These are phyloP conservation scores for Unio delphinus DNA, from an alignment of 2,888 invertebrate genomes.

Conservation along the genomic window DNA sequence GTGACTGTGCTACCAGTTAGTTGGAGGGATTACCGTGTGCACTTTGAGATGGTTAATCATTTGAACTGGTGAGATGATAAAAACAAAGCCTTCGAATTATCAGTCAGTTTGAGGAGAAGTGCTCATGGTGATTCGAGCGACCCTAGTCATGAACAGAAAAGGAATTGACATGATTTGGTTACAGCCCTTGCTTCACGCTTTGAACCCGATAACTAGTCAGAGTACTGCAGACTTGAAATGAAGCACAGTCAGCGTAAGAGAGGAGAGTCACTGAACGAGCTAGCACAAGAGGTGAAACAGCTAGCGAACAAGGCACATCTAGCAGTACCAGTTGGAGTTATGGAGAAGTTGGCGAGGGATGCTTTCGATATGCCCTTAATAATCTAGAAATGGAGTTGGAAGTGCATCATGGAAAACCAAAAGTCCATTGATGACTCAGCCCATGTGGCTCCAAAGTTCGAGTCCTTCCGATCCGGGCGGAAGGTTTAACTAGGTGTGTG, in stretches of 20 bases:
- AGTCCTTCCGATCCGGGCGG: not conserved
- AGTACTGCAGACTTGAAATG: conserved; percentile 2
- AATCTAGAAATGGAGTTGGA: conserved; percentile 10
- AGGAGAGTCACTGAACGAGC: not conserved
- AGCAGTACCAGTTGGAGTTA: not conserved
- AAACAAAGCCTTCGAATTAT: conserved; percentile 3
- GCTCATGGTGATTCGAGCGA: conserved; percentile 1
- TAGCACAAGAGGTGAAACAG: not conserved
- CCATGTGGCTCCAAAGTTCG: conserved; percentile 5
- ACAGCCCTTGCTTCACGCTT: conserved; percentile 3
- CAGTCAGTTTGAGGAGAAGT: not conserved
- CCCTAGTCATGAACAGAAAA: not conserved
- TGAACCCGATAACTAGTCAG: conserved; percentile 7
- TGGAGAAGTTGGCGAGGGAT: not conserved
- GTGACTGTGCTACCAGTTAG: conserved; percentile 1
- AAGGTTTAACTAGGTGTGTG: no score
- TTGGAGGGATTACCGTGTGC: conserved; percentile 3
- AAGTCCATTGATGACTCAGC: not conserved
- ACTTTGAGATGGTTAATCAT: conserved; percentile 5
- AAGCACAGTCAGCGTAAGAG: conserved; percentile 1
- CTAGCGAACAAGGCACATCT: conserved; percentile 6
- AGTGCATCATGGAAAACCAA: conserved; percentile 9
- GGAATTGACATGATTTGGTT: not conserved
- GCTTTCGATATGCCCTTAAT: conserved; percentile 3
- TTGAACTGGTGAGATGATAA: conserved; percentile 2